Percentiles rank a stretch among this genome's conserved stretches.
phyloP scores from a whole-genome alignment of 2,113 vertebrate species.

The Emydura subglobosa region DNA sequence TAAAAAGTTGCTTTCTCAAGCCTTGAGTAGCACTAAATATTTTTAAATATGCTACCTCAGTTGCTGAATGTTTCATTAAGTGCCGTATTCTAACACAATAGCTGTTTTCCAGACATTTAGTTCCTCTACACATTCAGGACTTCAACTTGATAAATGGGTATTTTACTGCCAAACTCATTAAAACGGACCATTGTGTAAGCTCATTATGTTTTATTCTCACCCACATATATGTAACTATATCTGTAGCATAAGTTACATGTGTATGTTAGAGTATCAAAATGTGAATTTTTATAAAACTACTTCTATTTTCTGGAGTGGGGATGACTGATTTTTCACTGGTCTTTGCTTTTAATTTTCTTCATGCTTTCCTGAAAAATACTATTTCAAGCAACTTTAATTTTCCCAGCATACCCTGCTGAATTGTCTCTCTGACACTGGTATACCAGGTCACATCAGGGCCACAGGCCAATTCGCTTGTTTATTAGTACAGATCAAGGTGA shows the following conservation, averaged over 20 bases:
- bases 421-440: too few species aligned
- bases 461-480: too few species aligned
- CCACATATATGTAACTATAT: not conserved
- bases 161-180: not conserved
- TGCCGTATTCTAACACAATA: not conserved
- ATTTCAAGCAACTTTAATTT: not conserved
- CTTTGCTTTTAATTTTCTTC: not conserved
- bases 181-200: not conserved
- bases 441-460: too few species aligned
- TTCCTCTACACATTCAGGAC: not conserved
- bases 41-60: slow-evolving; percentile 31
- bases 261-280: not conserved
- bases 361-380: not conserved
- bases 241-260: fast-evolving
- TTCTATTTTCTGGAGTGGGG: not conserved
- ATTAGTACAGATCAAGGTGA: too few species aligned
- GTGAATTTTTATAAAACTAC: not conserved
- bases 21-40: not conserved
- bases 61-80: slow-evolving; percentile 14
- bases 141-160: slow-evolving; percentile 11
- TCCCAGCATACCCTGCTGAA: fast-evolving
- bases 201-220: not conserved
- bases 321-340: not conserved
- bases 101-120: slow-evolving; percentile 31
- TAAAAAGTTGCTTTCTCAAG: slow-evolving; percentile 11